Evolutionary conservation across 2,888 invertebrate species (phyloP).

Genomic region (Mamestra brassicae): DNA sequence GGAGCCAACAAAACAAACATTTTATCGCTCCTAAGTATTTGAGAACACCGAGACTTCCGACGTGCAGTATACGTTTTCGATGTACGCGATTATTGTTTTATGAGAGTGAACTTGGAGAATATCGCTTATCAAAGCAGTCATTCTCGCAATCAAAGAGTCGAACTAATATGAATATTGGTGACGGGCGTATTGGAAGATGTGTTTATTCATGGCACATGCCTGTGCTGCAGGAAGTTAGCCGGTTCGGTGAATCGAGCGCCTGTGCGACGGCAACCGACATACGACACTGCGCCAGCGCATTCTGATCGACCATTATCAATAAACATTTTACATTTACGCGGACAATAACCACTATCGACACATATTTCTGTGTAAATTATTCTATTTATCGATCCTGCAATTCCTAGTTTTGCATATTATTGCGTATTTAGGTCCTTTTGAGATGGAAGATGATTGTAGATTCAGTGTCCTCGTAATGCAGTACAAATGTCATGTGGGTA

Average conservation of each 20-base stretch:
- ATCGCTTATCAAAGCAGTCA: constrained; percentile 33
- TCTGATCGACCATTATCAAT: constrained; percentile 77
- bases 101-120: constrained; percentile 36
- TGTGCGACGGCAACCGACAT: constrained; percentile 75
- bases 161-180: constrained; percentile 58
- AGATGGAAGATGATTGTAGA: constrained; percentile 73
- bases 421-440: constrained; percentile 68
- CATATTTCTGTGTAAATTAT: constrained; percentile 63
- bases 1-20: constrained; percentile 79
- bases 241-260: constrained; percentile 83
- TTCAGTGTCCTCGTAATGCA: constrained; percentile 79
- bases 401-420: constrained; percentile 66
- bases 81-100: constrained; percentile 37
- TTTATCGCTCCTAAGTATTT: constrained; percentile 76
- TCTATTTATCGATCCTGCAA: constrained; percentile 62
- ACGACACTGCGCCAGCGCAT: constrained; percentile 79
- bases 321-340: constrained; percentile 68
- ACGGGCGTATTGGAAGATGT: constrained; percentile 74
- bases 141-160: constrained; percentile 41
- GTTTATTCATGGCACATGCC: constrained; percentile 85
- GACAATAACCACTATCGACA: constrained; percentile 56
- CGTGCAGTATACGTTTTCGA: constrained; percentile 43
- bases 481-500: constrained; percentile 82
- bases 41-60: constrained; percentile 72
- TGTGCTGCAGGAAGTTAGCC: constrained; percentile 84